A percentile compares a stretch with the other conserved stretches of the same genome.
Conservation (phyloP, 2,888 invertebrate species). For the Digitonthophagus gazella region DNA sequence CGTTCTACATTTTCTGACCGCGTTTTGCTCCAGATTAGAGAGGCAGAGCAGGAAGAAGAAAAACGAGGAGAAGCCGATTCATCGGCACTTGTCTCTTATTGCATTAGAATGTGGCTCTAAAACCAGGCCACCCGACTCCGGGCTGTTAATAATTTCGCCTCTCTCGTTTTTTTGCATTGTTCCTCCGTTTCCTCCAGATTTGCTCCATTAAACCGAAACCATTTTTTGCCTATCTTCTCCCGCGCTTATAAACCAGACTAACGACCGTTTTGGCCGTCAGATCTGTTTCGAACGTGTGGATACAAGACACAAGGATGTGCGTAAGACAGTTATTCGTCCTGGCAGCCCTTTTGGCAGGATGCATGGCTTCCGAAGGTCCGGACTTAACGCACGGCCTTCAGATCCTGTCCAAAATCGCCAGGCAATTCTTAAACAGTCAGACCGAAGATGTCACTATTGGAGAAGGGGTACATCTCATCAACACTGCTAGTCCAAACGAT, state of each 20-base stretch:
- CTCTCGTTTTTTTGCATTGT: constrained; percentile 21
- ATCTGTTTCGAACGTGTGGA: constrained; percentile 16
- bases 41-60: constrained; percentile 16
- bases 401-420: constrained; percentile 50
- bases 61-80: constrained; percentile 28
- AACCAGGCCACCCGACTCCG: constrained; percentile 24
- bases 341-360: constrained; percentile 28
- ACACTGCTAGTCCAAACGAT: constrained; percentile 52
- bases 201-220: constrained; percentile 49
- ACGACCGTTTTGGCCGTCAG: constrained; percentile 20
- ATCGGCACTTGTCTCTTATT: constrained; percentile 33
- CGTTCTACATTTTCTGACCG: constrained; percentile 46
- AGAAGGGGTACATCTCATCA: constrained; percentile 65
- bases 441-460: constrained; percentile 58
- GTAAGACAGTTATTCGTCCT: constrained; percentile 44
- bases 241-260: constrained; percentile 23
- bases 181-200: constrained; percentile 36
- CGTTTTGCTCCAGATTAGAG: constrained; percentile 45
- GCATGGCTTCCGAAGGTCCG: constrained; percentile 33
- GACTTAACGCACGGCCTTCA: constrained; percentile 42
- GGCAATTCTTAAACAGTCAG: constrained; percentile 55
- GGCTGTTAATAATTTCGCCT: constrained; percentile 15
- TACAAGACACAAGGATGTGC: constrained; percentile 30
- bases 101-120: constrained; percentile 24
- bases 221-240: constrained; percentile 21